Evolutionary conservation across 2,797 vertebrate genomes (phyloP).

Genomic region (Gambelia wislizenii): DNA sequence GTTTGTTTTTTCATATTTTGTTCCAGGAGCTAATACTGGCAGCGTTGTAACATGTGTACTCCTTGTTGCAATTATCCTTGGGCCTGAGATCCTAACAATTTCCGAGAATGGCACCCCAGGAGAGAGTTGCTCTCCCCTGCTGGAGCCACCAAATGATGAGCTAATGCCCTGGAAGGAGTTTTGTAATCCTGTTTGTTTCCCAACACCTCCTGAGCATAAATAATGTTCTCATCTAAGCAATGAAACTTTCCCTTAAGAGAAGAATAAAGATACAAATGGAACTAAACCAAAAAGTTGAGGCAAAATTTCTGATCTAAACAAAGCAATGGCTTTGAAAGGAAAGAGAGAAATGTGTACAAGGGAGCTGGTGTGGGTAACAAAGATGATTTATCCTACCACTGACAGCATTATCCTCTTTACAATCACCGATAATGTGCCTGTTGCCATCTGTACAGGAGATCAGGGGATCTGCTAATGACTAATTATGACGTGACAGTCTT

Average conservation of each 20-base stretch:
- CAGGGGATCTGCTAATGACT: conserved; percentile 69
- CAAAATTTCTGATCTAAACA: background rate
- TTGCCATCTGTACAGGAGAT: conserved; percentile 73
- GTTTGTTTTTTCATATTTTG: background rate
- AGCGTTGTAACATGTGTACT: background rate
- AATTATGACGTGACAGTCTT: conserved; percentile 72
- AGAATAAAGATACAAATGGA: background rate
- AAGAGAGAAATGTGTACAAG: conserved; percentile 32
- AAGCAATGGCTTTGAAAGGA: background rate
- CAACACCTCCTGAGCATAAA: background rate
- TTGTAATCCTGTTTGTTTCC: background rate
- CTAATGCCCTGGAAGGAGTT: background rate
- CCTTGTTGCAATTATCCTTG: background rate
- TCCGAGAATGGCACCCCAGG: background rate
- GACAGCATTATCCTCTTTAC: conserved; percentile 73
- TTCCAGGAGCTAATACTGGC: background rate
- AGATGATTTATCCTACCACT: conserved; percentile 69
- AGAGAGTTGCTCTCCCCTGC: background rate
- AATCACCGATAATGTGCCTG: conserved; percentile 52
- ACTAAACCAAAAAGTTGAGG: background rate
- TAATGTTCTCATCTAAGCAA: background rate
- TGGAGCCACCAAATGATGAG: background rate
- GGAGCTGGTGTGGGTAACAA: conserved; percentile 40
- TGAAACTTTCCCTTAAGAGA: background rate
- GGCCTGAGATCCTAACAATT: background rate